phyloP scores from a whole-genome alignment of 2,888 invertebrate species.

The Melipona bicolor region DNA sequence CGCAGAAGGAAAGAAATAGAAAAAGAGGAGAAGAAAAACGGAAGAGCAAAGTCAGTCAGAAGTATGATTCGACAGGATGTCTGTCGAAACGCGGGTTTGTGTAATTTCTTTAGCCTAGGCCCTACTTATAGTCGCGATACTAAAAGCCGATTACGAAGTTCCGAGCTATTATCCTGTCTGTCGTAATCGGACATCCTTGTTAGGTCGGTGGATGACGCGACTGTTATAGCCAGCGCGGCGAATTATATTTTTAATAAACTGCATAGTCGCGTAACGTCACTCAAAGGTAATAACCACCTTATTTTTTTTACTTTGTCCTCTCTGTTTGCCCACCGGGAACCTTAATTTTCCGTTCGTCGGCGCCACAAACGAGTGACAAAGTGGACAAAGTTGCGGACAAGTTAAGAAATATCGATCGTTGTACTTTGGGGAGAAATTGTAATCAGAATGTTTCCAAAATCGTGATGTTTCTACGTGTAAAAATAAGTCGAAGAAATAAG shows the following conservation, averaged over 20 bases:
- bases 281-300: slow-evolving; percentile 12
- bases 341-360: background rate
- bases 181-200: slow-evolving; percentile 60
- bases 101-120: slow-evolving; percentile 44
- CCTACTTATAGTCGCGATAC: slow-evolving; percentile 56
- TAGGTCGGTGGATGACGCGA: slow-evolving; percentile 28
- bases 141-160: slow-evolving; percentile 55
- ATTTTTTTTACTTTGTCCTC: background rate
- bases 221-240: slow-evolving; percentile 10
- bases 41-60: slow-evolving; percentile 4
- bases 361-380: too few relatives aligned
- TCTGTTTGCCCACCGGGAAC: background rate
- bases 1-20: background rate
- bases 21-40: background rate
- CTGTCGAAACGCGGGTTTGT: slow-evolving; percentile 68
- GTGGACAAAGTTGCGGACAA: too few relatives aligned
- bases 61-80: slow-evolving; percentile 53
- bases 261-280: slow-evolving; percentile 35
- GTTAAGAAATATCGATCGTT: too few relatives aligned
- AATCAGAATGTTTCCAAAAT: too few relatives aligned
- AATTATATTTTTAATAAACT: slow-evolving; percentile 51
- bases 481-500: too few relatives aligned
- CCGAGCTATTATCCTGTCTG: slow-evolving; percentile 64
- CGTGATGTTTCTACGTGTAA: too few relatives aligned
- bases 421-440: too few relatives aligned